phyloP scores from a whole-genome alignment of 2,888 invertebrate species.

The Atrina japonica region DNA sequence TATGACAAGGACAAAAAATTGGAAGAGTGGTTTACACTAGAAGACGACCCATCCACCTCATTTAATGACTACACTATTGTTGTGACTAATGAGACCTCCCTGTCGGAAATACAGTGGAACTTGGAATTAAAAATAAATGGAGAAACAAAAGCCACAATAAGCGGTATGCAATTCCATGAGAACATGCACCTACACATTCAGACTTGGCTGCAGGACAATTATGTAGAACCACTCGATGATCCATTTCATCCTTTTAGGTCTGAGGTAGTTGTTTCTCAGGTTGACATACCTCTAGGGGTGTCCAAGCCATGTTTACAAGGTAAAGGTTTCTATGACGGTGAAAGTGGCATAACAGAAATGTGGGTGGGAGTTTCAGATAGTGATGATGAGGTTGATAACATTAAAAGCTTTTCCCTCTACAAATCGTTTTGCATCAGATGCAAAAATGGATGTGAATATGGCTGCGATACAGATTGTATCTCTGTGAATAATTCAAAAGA shows the following conservation, averaged over 20 bases:
- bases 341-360: conserved; percentile 41
- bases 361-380: conserved; percentile 41
- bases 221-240: conserved; percentile 33
- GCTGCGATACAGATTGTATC: conserved; percentile 35
- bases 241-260: conserved; percentile 33
- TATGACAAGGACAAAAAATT: conserved; percentile 17
- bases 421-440: conserved; percentile 36
- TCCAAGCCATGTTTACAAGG: conserved; percentile 40
- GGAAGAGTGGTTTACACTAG: conserved; percentile 25
- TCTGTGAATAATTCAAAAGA: conserved; percentile 6
- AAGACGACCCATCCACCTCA: conserved; percentile 19
- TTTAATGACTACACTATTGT: conserved; percentile 12
- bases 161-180: conserved; percentile 20
- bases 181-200: conserved; percentile 23
- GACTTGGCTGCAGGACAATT: conserved; percentile 24
- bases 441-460: conserved; percentile 20
- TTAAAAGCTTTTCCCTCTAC: conserved; percentile 13
- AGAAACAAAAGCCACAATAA: conserved; percentile 14
- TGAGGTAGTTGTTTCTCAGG: conserved; percentile 18
- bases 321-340: conserved; percentile 37
- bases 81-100: neutral
- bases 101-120: conserved; percentile 2
- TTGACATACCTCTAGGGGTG: conserved; percentile 24
- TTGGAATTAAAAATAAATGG: conserved; percentile 20
- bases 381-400: conserved; percentile 14